These are phyloP conservation scores for Stenolophus ochropezus DNA, from an alignment of 2,888 invertebrate genomes.

Conservation along the genomic window DNA sequence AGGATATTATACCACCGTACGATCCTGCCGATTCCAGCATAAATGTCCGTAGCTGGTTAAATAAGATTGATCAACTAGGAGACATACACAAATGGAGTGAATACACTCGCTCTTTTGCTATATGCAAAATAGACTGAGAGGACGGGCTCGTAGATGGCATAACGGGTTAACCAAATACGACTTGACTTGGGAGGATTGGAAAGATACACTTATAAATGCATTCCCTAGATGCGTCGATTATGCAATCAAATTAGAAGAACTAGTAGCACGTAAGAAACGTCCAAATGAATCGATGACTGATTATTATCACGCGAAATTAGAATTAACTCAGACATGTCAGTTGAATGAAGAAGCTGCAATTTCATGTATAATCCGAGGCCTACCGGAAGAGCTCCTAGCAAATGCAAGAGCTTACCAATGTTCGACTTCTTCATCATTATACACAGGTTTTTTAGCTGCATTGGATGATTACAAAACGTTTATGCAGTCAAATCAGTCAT, in stretches of 20 bases:
- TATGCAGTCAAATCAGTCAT: background rate
- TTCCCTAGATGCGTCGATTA: background rate
- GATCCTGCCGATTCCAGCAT: conserved; percentile 62
- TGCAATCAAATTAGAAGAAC: background rate
- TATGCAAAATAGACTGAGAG: conserved; percentile 61
- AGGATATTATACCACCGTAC: conserved; percentile 60
- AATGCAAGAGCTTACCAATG: conserved; percentile 57
- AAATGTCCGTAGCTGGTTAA: conserved; percentile 62
- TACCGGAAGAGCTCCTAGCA: conserved; percentile 62
- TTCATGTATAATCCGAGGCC: conserved; percentile 62
- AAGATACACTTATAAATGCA: background rate
- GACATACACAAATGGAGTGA: conserved; percentile 62
- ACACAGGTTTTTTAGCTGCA: conserved; percentile 36
- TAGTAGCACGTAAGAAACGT: background rate
- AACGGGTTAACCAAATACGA: background rate
- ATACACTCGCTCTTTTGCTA: conserved; percentile 58
- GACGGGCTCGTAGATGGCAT: background rate
- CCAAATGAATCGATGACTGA: conserved; percentile 66
- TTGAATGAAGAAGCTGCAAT: conserved; percentile 34
- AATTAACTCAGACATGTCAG: background rate
- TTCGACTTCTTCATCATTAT: conserved; percentile 22
- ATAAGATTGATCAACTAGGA: conserved; percentile 62
- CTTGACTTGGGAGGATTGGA: background rate
- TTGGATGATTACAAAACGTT: conserved; percentile 32
- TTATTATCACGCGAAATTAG: conserved; percentile 63